Evolutionary conservation across 2,888 invertebrate genomes (phyloP).

Genomic region (Chalcis sispes): DNA sequence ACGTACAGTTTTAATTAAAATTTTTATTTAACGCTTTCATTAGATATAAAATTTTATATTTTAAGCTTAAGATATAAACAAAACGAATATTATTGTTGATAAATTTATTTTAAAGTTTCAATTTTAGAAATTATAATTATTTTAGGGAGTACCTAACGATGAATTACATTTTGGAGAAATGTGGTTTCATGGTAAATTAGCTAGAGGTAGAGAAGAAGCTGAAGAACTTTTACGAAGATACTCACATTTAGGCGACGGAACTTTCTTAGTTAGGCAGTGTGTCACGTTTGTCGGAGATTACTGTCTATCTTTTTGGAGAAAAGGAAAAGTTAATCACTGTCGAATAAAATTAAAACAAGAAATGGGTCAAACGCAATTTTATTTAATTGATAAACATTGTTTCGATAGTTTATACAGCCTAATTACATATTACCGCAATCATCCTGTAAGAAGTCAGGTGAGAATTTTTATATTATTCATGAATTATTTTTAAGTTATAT

Average conservation of each 20-base stretch:
- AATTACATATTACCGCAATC: slow-evolving; percentile 91
- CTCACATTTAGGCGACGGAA: slow-evolving; percentile 91
- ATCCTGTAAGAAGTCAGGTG: slow-evolving; percentile 90
- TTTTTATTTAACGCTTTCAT: slow-evolving; percentile 16
- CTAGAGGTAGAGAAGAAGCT: slow-evolving; percentile 87
- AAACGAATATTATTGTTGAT: too few relatives aligned
- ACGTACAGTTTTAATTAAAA: too few relatives aligned
- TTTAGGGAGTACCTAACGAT: slow-evolving; percentile 85
- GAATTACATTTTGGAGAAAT: slow-evolving; percentile 94
- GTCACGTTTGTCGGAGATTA: slow-evolving; percentile 98
- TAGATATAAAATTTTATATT: background rate
- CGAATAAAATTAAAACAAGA: slow-evolving; percentile 93
- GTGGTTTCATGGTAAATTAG: slow-evolving; percentile 94
- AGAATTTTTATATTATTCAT: slow-evolving; percentile 58
- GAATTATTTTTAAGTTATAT: slow-evolving; percentile 4
- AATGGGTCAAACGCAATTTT: slow-evolving; percentile 91
- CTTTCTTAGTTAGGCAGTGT: slow-evolving; percentile 94
- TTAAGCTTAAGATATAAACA: background rate
- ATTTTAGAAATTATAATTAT: slow-evolving; percentile 1
- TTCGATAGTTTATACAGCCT: slow-evolving; percentile 95
- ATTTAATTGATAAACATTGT: slow-evolving; percentile 89
- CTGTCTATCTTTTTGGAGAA: slow-evolving; percentile 95
- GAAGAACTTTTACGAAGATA: slow-evolving; percentile 83
- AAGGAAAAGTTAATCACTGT: slow-evolving; percentile 93
- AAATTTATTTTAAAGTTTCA: too few relatives aligned